Base-by-base conservation (phyloP, 2,888 invertebrate species). In the Empis livida region DNA sequence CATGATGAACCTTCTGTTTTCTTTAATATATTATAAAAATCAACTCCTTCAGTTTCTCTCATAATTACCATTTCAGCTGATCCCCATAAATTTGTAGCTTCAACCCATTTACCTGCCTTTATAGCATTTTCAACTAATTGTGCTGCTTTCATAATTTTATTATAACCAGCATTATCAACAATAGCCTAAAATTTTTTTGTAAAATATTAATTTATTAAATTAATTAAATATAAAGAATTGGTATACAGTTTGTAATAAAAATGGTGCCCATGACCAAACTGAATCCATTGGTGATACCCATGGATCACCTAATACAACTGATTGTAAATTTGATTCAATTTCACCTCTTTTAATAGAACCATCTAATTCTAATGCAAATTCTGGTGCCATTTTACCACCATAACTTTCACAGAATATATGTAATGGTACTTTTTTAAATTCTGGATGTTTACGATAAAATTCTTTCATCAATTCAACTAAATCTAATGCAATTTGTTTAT, bases 401-500 rank as follows among this genome's bases (percentile, higher is more conserved):
- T 93, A 93, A 0, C 91, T 91, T 65, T 94, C 91, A 20, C 84
- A 84, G 59, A 88, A 85, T 51, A 93, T 86, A 61, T 91, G 92
- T 32, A 89, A 71, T 1, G 89, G 84, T 0, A 83, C 76, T 10
- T 68, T 71, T 62, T 77, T 74, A 60, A 91, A 91, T 57, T 82
- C 77, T 0, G 85, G 78, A 59, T 83, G 72, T 13, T 71, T 62
- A 14, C 70, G 58, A 55, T 86, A 79, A 65, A 93, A 87, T 8
- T 73, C 74, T 59, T 74, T 75, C 69, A 90, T 76, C 37, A 88
- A 72, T 45, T 73, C 72, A 2, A 92, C 74, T 55, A 94, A 77
- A 68, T 94, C 93, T 32, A 67, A 55, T 1, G 87, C 89, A 46
- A 85, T 82, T 64, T 80, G 73, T 6, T 68, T 66, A 53, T 84